Evolutionary conservation across 2,888 invertebrate genomes (phyloP).

Genomic region (Cistogaster globosa): DNA sequence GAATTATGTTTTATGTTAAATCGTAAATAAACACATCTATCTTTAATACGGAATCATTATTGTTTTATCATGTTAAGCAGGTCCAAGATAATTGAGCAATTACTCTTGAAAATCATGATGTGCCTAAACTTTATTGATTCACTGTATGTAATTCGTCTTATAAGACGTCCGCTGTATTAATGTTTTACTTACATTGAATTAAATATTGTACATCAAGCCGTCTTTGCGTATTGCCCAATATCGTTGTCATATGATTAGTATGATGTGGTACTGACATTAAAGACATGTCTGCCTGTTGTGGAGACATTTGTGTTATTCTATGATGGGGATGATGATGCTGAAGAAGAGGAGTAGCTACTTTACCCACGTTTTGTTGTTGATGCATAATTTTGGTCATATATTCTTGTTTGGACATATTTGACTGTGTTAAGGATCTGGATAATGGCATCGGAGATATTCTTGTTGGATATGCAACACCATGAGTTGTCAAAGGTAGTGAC

Average conservation of each 20-base stretch:
- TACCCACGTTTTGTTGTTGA: conserved; percentile 65
- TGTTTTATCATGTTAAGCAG: no score
- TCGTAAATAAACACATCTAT: no score
- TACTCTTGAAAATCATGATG: no score
- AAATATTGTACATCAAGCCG: conserved; percentile 88
- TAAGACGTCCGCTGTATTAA: not conserved
- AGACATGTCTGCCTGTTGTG: conserved; percentile 47
- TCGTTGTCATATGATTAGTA: conserved; percentile 58
- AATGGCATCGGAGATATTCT: conserved; percentile 53
- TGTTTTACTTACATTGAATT: conserved; percentile 86
- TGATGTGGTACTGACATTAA: conserved; percentile 37
- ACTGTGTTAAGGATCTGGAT: conserved; percentile 58
- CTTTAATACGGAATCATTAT: no score
- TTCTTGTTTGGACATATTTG: conserved; percentile 71
- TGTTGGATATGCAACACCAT: conserved; percentile 49
- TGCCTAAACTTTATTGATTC: no score
- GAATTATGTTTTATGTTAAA: no score
- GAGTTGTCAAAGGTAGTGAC: conserved; percentile 44
- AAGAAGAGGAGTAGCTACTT: conserved; percentile 62
- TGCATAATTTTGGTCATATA: conserved; percentile 74
- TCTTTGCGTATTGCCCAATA: conserved; percentile 69
- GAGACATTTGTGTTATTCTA: conserved; percentile 52
- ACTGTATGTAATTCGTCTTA: no score
- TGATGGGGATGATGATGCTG: conserved; percentile 58
- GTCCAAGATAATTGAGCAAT: no score